phyloP scores from a whole-genome alignment of 1,140 invertebrate genomes.

The Drosophila elegans region DNA sequence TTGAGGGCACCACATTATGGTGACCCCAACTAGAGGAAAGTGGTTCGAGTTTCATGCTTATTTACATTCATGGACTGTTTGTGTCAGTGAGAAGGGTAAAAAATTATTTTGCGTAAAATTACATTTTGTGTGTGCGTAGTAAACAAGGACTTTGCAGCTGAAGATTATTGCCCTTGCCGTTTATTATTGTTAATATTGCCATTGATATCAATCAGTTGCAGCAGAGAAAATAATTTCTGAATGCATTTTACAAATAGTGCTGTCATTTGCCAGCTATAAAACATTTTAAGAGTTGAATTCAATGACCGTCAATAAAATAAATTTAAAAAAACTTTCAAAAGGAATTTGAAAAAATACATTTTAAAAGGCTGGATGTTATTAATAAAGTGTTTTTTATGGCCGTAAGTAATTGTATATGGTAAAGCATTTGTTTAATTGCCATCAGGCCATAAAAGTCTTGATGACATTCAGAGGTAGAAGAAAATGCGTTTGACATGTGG shows the following conservation, averaged over 20 bases:
- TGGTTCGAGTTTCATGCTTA: constrained; percentile 20
- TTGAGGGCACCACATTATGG: constrained; percentile 46
- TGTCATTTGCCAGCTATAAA: constrained; percentile 31
- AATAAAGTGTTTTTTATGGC: constrained; percentile 22
- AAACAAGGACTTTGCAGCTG: constrained; percentile 32
- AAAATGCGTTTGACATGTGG: constrained; percentile 4
- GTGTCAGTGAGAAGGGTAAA: constrained; percentile 34
- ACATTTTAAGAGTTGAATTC: constrained; percentile 30
- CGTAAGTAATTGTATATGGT: constrained; percentile 9
- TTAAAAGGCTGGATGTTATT: constrained; percentile 2
- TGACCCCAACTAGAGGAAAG: constrained; percentile 21
- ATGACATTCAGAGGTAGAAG: constrained; percentile 7
- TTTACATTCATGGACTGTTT: constrained; percentile 49
- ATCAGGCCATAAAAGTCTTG: constrained; percentile 10
- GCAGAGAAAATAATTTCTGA: constrained; percentile 2
- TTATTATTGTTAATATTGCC: constrained; percentile 51
- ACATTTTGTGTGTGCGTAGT: constrained; percentile 55
- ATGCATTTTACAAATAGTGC: constrained; percentile 27
- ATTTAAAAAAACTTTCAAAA: constrained; percentile 19
- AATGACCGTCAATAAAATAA: constrained; percentile 41
- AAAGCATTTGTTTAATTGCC: constrained; percentile 21
- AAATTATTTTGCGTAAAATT: constrained; percentile 51
- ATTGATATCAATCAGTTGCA: constrained; percentile 64
- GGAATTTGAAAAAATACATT: background rate
- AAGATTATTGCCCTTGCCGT: constrained; percentile 35